Percentiles rank a stretch among this genome's conserved stretches.
Conservation (phyloP, 2,888 invertebrate species). For the Pristionchus japonicus region DNA sequence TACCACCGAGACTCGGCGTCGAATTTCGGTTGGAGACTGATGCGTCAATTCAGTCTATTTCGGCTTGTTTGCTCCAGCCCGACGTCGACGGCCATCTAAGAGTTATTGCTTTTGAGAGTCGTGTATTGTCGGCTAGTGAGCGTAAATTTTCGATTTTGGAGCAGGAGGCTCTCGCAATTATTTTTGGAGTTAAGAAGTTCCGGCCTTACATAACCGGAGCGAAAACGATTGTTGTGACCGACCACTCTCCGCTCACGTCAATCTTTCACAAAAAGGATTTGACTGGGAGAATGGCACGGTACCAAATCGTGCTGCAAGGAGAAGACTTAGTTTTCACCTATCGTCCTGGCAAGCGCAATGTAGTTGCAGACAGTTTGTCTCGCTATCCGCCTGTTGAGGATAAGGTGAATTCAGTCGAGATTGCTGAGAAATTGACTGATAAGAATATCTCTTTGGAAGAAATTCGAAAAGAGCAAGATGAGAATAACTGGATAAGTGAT, state of each 20-base stretch:
- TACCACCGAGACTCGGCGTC: constrained; percentile 14
- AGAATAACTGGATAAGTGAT: not conserved
- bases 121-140: not conserved
- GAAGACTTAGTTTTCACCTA: not conserved
- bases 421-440: not conserved
- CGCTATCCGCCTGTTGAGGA: not conserved
- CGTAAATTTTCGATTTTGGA: not conserved
- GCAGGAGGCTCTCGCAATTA: not conserved
- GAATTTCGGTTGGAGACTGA: constrained; percentile 49
- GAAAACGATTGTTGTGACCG: not conserved
- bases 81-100: not conserved
- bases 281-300: not conserved
- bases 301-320: not conserved
- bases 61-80: not conserved
- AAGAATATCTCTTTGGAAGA: not conserved
- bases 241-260: not conserved
- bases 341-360: not conserved
- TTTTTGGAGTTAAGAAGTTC: not conserved
- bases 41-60: not conserved
- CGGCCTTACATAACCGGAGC: not conserved
- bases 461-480: not conserved
- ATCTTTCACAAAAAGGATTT: not conserved
- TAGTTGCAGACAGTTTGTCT: not conserved
- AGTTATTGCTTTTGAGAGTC: not conserved
- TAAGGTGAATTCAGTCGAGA: not conserved